Percentiles rank a stretch among this genome's conserved stretches.
Evolutionary conservation across 1,140 invertebrate species (phyloP).

Genomic region (Bombus picipes): DNA sequence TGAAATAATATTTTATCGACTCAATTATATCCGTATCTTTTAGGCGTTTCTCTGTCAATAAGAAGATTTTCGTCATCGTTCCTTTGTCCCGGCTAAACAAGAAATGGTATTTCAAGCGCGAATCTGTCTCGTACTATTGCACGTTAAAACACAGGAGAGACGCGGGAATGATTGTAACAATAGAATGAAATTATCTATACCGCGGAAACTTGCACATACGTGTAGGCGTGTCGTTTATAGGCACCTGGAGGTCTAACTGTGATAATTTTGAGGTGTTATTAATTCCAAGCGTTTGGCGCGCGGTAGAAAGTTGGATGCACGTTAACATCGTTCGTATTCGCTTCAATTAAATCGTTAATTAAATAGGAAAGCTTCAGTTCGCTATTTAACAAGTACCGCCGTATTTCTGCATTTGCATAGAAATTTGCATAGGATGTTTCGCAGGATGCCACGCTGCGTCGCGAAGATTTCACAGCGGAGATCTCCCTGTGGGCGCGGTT

Average conservation of each 20-base stretch:
- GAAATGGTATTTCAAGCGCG: neutral
- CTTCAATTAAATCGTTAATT: conserved; percentile 50
- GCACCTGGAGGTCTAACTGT: neutral
- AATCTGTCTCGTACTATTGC: neutral
- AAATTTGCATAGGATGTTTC: conserved; percentile 28
- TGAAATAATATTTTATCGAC: neutral
- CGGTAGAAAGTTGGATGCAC: conserved; percentile 16
- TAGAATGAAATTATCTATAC: neutral
- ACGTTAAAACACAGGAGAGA: neutral
- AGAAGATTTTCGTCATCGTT: neutral
- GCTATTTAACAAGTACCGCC: neutral
- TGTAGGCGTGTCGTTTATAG: neutral
- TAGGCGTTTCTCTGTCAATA: neutral
- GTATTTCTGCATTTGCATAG: conserved; percentile 33
- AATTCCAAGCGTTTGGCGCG: conserved; percentile 22
- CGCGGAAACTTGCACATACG: too few relatives aligned
- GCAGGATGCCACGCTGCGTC: neutral
- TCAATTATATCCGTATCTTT: neutral
- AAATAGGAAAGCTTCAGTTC: conserved; percentile 30
- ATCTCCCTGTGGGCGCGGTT: neutral
- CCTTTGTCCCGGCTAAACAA: neutral
- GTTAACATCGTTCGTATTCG: conserved; percentile 32
- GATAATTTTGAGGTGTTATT: conserved; percentile 34
- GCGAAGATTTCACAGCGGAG: conserved; percentile 6
- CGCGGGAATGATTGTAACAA: neutral